Evolutionary conservation across 2,797 vertebrate genomes (phyloP).

Genomic region (Fundulus diaphanus): DNA sequence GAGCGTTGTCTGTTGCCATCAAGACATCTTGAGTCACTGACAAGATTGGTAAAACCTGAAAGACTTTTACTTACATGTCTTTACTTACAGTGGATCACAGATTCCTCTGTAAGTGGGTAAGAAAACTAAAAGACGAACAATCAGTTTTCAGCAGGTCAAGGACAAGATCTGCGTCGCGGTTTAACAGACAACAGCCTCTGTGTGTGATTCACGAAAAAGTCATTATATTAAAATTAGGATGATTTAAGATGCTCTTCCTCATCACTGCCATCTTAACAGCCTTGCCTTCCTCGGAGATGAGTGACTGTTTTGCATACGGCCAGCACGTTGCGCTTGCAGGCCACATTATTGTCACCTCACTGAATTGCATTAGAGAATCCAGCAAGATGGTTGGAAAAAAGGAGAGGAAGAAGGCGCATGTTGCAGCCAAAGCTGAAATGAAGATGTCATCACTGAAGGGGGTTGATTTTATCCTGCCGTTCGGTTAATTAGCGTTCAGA

Average conservation of each 20-base stretch:
- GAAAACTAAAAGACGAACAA: not conserved
- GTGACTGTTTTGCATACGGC: constrained; percentile 68
- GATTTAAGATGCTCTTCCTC: constrained; percentile 37
- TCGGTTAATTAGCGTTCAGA: constrained; percentile 57
- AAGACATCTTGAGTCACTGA: no score
- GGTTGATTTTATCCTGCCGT: constrained; percentile 38
- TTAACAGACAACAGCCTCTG: constrained; percentile 26
- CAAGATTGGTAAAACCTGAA: no score
- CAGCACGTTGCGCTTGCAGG: constrained; percentile 71
- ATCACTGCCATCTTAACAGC: constrained; percentile 59
- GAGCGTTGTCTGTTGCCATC: no score
- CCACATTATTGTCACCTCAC: constrained; percentile 79
- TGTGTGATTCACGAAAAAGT: constrained; percentile 42
- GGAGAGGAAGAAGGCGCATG: constrained; percentile 30
- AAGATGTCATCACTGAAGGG: constrained; percentile 41
- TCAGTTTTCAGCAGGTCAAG: not conserved
- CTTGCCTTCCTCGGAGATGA: constrained; percentile 24
- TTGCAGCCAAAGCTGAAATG: constrained; percentile 44
- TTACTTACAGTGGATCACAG: no score
- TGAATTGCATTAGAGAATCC: constrained; percentile 74
- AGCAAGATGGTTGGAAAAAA: constrained; percentile 42
- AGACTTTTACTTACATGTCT: no score
- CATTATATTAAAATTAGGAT: constrained; percentile 36
- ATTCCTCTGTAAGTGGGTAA: no score
- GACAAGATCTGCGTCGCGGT: constrained; percentile 5